A percentile compares a stretch with the other conserved stretches of the same genome.
phyloP scores from a whole-genome alignment of 2,113 vertebrate species.

The Barbus barbus region DNA sequence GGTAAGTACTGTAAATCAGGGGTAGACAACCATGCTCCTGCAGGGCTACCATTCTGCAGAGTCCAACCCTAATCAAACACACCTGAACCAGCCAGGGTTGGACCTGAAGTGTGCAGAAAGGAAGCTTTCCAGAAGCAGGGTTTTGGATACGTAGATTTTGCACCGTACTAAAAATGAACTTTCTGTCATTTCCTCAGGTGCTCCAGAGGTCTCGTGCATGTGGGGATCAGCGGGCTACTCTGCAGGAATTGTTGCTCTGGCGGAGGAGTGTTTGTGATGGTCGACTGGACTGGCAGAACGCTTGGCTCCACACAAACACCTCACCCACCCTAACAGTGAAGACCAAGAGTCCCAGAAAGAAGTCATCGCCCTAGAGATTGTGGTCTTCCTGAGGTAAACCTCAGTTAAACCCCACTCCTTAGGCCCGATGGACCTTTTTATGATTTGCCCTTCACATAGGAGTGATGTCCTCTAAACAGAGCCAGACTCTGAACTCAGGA shows the following conservation, averaged over 20 bases:
- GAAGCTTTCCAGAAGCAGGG: background rate
- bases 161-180: background rate
- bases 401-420: background rate
- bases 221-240: slow-evolving; percentile 79
- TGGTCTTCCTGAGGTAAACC: background rate
- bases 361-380: slow-evolving; percentile 69
- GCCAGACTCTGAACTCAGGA: slow-evolving; percentile 2
- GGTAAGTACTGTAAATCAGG: background rate
- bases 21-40: background rate
- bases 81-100: background rate
- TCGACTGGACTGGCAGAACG: slow-evolving; percentile 77
- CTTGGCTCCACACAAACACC: slow-evolving; percentile 73
- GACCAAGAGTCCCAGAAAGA: slow-evolving; percentile 76
- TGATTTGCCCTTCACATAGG: background rate
- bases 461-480: background rate
- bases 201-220: slow-evolving; percentile 82
- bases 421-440: background rate
- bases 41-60: background rate
- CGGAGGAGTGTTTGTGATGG: slow-evolving; percentile 84
- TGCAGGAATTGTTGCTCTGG: slow-evolving; percentile 86
- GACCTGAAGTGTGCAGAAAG: background rate
- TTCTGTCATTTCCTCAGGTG: slow-evolving; percentile 69
- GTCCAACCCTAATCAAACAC: background rate
- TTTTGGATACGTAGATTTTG: background rate
- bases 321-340: slow-evolving; percentile 76